phyloP scores from a whole-genome alignment of 2,888 invertebrate species.

The Terebella lapidaria region DNA sequence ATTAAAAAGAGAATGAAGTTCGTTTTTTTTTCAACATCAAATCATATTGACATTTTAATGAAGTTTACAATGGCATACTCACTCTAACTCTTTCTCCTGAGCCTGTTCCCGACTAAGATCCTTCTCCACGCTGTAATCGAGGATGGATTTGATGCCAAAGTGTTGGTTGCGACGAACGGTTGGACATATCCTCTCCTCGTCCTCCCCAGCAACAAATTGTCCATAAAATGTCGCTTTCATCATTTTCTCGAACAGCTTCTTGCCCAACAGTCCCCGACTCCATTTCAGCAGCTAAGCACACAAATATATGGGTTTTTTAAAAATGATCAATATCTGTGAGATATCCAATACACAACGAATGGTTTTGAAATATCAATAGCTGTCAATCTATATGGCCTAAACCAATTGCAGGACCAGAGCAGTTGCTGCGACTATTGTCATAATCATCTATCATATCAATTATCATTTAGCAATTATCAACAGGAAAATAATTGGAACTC shows the following conservation, averaged over 20 bases:
- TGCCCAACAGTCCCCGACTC: constrained; percentile 72
- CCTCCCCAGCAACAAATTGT: constrained; percentile 94
- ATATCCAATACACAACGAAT: background rate
- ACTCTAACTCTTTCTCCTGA: constrained; percentile 90
- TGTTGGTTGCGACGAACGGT: constrained; percentile 62
- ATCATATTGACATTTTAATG: no score
- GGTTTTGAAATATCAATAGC: background rate
- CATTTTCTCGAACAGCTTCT: constrained; percentile 71
- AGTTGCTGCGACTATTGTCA: no score
- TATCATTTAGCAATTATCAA: no score
- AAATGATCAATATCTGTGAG: background rate
- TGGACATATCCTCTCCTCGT: constrained; percentile 73
- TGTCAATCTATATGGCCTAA: background rate
- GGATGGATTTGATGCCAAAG: constrained; percentile 97
- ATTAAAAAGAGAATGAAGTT: no score
- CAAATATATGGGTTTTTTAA: background rate
- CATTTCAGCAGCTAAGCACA: constrained; percentile 62
- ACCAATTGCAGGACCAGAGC: no score
- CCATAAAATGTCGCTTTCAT: constrained; percentile 98
- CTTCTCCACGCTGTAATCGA: constrained; percentile 98
- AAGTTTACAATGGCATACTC: no score
- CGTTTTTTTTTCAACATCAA: no score
- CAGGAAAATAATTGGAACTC: no score
- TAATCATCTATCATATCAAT: no score
- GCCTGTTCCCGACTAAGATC: constrained; percentile 83